phyloP scores from a whole-genome alignment of 2,888 invertebrate species.

The Scaptomyza reducta region DNA sequence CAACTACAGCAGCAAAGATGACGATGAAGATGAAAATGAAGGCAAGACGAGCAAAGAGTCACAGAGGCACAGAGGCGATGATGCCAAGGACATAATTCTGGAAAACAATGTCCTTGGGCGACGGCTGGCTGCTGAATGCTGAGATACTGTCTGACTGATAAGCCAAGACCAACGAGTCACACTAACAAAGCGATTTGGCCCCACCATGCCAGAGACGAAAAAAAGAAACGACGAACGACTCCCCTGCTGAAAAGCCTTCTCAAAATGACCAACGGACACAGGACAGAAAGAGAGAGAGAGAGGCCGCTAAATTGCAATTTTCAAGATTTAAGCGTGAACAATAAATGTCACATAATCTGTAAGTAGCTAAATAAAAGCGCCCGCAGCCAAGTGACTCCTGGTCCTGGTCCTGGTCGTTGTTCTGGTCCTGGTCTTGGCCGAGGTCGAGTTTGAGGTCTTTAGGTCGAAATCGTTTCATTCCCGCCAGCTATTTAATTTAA shows the following conservation, averaged over 20 bases:
- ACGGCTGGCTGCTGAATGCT: conserved; percentile 23
- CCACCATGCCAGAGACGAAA: conserved; percentile 12
- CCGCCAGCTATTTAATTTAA: conserved; percentile 70
- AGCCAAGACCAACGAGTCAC: conserved; percentile 33
- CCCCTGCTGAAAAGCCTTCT: conserved; percentile 3
- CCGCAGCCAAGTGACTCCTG: conserved; percentile 41
- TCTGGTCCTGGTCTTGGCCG: not conserved
- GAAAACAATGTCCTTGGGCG: conserved; percentile 69
- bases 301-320: conserved; percentile 77
- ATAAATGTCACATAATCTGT: conserved; percentile 85
- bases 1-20: conserved; percentile 27
- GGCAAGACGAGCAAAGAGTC: not conserved
- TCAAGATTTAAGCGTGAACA: conserved; percentile 83
- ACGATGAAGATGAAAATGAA: conserved; percentile 25
- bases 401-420: not conserved
- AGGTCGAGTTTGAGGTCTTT: not conserved
- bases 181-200: conserved; percentile 12
- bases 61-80: not conserved
- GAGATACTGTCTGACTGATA: conserved; percentile 61
- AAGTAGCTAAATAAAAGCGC: conserved; percentile 80
- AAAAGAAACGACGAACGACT: not conserved
- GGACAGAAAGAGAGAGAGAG: conserved; percentile 17
- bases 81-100: conserved; percentile 68
- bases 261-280: conserved; percentile 51
- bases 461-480: conserved; percentile 13